Evolutionary conservation across 2,888 invertebrate genomes (phyloP), one percentile per base, ranked within the genome.

Genomic region (Drosophila percnosoma): DNA sequence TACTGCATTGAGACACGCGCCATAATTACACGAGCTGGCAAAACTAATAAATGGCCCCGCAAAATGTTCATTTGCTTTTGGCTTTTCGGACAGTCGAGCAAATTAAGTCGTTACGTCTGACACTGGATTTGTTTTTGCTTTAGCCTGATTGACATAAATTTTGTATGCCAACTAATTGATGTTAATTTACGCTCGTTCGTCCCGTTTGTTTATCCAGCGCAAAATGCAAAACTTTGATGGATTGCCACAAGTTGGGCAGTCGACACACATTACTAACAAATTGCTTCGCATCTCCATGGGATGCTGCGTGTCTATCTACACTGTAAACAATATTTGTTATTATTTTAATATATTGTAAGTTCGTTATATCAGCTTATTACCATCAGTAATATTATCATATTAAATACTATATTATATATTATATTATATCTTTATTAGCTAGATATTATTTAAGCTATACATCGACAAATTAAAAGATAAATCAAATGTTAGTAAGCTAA

Each of bases 81-180:
- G 68, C 68, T 72, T 66, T 65, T 53, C 48, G 61, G 54, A 63
- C 68, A 58, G 68, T 31, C 38, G 64, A 67, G 66, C 72, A 83
- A 80, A 80, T 73, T 66, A 78, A 83, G 82, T 71, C 72, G 60
- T 78, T 78, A 68, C 15, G 79, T 66, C 63, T 52, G 51, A 60
- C 52, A 70, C 67, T 75, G 72, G 73, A 78, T 78, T 82, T 74
- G 67, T 66, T 63, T 59, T 78, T 55, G 38, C 45, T 54, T 27
- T 61, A 38, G 61, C 33, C 62, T 80, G 87, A 83, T 87, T 87
- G 87, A 89, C 87, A 83, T 82, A 55, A 78, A 89, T 85, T 74
- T 79, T 76, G 74, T 74, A 78, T 79, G 82, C 36, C 74, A 71
- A 79, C 89, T 85, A 85, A 85, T 85, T 85, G 85, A 87, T 89